phyloP scores from a whole-genome alignment of 2,888 invertebrate genomes.

The Diadegma fenestrale region DNA sequence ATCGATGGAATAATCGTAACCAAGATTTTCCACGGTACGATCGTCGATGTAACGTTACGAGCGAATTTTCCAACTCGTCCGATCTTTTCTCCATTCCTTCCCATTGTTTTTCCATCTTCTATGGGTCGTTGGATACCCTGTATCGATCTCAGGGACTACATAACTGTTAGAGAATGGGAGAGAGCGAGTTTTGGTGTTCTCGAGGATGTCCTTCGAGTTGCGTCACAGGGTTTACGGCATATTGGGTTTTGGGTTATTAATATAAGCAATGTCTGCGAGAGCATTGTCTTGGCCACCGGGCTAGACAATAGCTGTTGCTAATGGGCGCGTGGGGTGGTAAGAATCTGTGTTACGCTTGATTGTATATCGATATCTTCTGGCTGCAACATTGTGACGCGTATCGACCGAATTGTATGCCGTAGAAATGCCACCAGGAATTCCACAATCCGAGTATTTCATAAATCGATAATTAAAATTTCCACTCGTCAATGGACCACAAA shows the following conservation, averaged over 20 bases:
- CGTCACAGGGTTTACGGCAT: slow-evolving; percentile 73
- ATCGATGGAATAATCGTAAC: neutral
- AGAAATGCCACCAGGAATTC: slow-evolving; percentile 24
- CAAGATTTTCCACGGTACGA: neutral
- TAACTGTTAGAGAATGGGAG: slow-evolving; percentile 4
- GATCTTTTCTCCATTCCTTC: slow-evolving; percentile 54
- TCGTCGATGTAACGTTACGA: neutral
- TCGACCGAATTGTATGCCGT: slow-evolving; percentile 14
- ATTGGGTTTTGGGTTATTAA: slow-evolving; percentile 81
- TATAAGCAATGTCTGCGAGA: slow-evolving; percentile 74
- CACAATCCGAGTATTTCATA: neutral
- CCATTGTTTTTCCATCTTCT: slow-evolving; percentile 54
- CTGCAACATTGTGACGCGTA: slow-evolving; percentile 52
- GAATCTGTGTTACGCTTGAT: slow-evolving; percentile 70
- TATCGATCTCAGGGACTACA: slow-evolving; percentile 52
- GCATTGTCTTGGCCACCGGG: slow-evolving; percentile 73
- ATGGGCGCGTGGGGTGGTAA: slow-evolving; percentile 72
- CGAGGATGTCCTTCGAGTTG: slow-evolving; percentile 65
- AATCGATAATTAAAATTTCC: neutral
- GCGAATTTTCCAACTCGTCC: slow-evolving; percentile 59
- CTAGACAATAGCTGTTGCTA: slow-evolving; percentile 76
- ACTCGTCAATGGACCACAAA: neutral
- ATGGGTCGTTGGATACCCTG: slow-evolving; percentile 33
- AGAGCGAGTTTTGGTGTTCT: slow-evolving; percentile 33
- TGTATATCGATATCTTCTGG: slow-evolving; percentile 43